phyloP scores from a whole-genome alignment of 2,113 vertebrate genomes.

The Shinisaurus crocodilurus region DNA sequence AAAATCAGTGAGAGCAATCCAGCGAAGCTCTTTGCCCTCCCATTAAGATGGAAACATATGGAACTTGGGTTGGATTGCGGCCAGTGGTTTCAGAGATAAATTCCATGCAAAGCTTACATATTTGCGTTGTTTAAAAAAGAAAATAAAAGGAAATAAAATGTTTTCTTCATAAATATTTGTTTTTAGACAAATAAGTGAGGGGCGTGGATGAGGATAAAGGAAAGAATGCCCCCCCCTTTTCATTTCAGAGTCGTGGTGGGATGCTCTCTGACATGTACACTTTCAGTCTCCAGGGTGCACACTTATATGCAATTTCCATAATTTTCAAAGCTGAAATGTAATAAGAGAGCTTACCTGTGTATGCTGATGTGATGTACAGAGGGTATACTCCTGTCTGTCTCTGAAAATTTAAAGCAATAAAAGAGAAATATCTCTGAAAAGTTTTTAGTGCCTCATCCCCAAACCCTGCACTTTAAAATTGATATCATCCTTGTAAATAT shows the following conservation, averaged over 20 bases:
- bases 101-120: no score
- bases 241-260: background rate
- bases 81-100: no score
- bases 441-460: background rate
- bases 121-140: no score
- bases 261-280: background rate
- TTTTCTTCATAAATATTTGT: no score
- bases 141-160: background rate
- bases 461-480: background rate
- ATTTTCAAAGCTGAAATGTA: background rate
- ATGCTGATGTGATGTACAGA: background rate
- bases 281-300: background rate
- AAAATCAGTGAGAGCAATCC: no score
- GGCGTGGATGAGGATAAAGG: background rate
- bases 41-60: no score
- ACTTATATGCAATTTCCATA: no score
- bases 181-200: background rate
- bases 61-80: no score
- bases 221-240: background rate
- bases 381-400: background rate
- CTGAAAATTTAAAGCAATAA: background rate
- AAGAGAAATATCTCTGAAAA: background rate
- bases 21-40: no score
- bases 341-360: background rate
- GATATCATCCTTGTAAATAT: background rate